Evolutionary conservation across 2,113 vertebrate species (phyloP), one percentile per base, ranked within the genome.

Genomic region (Rhadina sibilatrix): DNA sequence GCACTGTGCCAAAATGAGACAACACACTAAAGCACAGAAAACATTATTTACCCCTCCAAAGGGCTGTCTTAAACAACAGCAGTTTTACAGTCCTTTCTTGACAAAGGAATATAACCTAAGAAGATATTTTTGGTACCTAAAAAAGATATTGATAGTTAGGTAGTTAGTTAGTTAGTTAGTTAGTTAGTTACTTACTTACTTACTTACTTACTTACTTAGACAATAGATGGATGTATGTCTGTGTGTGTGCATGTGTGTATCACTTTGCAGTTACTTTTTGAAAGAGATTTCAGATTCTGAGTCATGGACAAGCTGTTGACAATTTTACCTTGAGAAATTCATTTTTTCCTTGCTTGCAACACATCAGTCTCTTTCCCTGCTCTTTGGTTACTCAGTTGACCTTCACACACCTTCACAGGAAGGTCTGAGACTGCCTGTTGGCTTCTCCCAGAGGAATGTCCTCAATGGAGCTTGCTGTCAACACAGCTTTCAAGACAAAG

Each of bases 401-500:
- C 57, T 79, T 82, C 7, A 2, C 40, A 68, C 1, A 1, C 44
- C 44, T 52, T 63, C 38, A 13, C 24, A 25, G 50, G 54, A 91
- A 83, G 63, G 33, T 87, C 72, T 89, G 82, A 69, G 47, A 8
- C 21, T 61, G 40, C 30, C 40, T 74, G 40, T 76, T 90, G 80
- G 35, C 19, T 89, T 80, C 42, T 61, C 42, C 80, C 75, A 54
- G 66, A 85, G 78, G 91, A 96, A 83, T 59, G 52, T 85, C 59
- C 63, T 80, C 82, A 87, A 91, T n/a, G 44, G 53, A 80, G 42
- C 31, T 77, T 80, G 70, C 91, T 87, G 84, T 90, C 84, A 90
- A 93, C 89, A 77, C 75, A 85, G 89, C 87, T 85, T 83, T 94
- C 63, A 77, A 74, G 46, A 89, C 78, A 91, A 96, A 96, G 82